These are phyloP conservation scores for Myocastor coypus DNA, from an alignment of 2,113 vertebrate genomes.

Conservation along the genomic window DNA sequence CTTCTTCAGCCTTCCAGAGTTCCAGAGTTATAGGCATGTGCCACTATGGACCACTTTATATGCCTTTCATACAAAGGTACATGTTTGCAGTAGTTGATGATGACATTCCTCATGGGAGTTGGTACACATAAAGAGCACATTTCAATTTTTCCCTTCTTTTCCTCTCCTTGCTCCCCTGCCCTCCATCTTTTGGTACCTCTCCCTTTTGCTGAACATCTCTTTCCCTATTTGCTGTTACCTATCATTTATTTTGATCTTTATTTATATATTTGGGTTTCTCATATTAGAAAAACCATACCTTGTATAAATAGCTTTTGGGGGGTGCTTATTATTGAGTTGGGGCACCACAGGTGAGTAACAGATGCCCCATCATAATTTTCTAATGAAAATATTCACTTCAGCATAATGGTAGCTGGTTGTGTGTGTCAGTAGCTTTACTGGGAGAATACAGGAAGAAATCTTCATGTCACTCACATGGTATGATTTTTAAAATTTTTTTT, in stretches of 20 bases:
- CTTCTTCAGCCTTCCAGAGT: background rate
- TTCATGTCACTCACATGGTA: background rate
- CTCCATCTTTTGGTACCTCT: background rate
- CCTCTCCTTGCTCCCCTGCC: background rate
- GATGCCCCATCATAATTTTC: background rate
- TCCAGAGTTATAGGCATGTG: background rate
- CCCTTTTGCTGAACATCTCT: background rate
- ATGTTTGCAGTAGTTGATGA: background rate
- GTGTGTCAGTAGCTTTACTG: background rate
- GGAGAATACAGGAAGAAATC: background rate
- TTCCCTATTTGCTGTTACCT: background rate
- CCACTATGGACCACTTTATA: background rate
- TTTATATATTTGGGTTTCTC: background rate
- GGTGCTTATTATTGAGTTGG: background rate
- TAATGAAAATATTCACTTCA: background rate
- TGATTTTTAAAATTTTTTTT: too few species aligned
- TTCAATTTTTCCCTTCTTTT: background rate
- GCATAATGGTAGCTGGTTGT: background rate
- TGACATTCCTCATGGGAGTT: background rate
- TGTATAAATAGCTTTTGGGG: background rate
- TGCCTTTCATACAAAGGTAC: background rate
- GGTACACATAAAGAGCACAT: background rate
- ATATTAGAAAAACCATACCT: background rate
- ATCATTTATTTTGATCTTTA: background rate
- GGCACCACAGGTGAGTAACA: background rate